Evolutionary conservation across 2,888 invertebrate genomes (phyloP).

Genomic region (Apodemia mormo): DNA sequence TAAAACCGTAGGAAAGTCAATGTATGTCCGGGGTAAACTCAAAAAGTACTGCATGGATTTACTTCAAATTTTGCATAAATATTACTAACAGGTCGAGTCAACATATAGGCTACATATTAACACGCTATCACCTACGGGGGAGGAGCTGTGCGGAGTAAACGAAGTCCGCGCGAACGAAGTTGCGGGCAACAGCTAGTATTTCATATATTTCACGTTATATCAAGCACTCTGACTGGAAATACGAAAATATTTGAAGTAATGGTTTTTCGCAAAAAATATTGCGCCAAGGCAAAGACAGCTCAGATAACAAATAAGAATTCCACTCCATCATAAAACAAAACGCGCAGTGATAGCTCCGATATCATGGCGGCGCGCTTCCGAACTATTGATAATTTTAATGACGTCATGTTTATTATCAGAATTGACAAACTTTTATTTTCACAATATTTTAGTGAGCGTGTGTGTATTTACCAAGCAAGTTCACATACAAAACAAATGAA

Average conservation of each 20-base stretch:
- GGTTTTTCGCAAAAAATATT: background rate
- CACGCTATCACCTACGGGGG: too few species aligned
- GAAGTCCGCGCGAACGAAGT: too few species aligned
- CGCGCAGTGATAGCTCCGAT: background rate
- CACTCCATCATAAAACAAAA: conserved; percentile 15
- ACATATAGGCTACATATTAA: too few species aligned
- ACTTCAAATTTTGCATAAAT: too few species aligned
- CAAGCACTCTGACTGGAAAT: background rate
- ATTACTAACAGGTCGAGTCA: too few species aligned
- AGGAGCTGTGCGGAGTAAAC: too few species aligned
- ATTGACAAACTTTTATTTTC: background rate
- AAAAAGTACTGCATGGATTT: too few species aligned
- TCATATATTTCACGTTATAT: too few species aligned
- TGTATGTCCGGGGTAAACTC: too few species aligned
- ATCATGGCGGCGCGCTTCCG: background rate
- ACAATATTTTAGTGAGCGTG: background rate
- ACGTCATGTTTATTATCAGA: background rate
- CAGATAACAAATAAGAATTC: conserved; percentile 12
- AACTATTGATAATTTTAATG: background rate
- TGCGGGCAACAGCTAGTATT: too few species aligned
- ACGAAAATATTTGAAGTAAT: background rate
- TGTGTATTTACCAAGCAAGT: background rate
- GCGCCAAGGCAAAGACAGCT: background rate
- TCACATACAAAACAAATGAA: background rate
- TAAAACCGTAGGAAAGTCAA: too few species aligned